A percentile compares a stretch with the other conserved stretches of the same genome.
phyloP scores from a whole-genome alignment of 2,113 vertebrate genomes.

The Scomber colias region DNA sequence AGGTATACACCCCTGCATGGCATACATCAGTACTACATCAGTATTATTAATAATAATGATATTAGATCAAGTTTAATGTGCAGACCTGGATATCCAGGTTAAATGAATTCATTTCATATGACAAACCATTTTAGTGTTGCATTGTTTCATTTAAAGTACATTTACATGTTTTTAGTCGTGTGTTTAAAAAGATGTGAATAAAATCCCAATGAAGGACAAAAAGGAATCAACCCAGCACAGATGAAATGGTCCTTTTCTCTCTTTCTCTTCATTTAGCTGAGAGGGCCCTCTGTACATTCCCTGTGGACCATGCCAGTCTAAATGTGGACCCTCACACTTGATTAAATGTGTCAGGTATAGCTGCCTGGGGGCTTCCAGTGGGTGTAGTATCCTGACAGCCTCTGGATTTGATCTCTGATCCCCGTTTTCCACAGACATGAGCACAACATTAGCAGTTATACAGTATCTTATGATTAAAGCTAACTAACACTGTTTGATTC shows the following conservation, averaged over 20 bases:
- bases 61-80: background rate
- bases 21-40: background rate
- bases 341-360: conserved; percentile 80
- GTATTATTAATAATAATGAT: too few species aligned
- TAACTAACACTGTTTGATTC: conserved; percentile 39
- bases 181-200: conserved; percentile 50
- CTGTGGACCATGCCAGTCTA: conserved; percentile 70
- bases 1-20: background rate
- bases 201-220: conserved; percentile 51
- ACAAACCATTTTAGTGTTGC: background rate
- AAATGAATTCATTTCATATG: background rate
- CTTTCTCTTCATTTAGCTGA: conserved; percentile 64
- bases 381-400: conserved; percentile 71
- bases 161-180: conserved; percentile 12
- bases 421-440: conserved; percentile 60
- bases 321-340: conserved; percentile 73
- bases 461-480: conserved; percentile 49
- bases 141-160: conserved; percentile 42
- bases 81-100: background rate
- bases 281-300: conserved; percentile 57
- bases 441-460: conserved; percentile 62
- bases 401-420: conserved; percentile 69
- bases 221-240: conserved; percentile 42
- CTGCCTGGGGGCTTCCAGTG: conserved; percentile 65
- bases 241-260: conserved; percentile 53